These are phyloP conservation scores for Acanthopleura granulata DNA, from an alignment of 2,888 invertebrate genomes.

Conservation along the genomic window DNA sequence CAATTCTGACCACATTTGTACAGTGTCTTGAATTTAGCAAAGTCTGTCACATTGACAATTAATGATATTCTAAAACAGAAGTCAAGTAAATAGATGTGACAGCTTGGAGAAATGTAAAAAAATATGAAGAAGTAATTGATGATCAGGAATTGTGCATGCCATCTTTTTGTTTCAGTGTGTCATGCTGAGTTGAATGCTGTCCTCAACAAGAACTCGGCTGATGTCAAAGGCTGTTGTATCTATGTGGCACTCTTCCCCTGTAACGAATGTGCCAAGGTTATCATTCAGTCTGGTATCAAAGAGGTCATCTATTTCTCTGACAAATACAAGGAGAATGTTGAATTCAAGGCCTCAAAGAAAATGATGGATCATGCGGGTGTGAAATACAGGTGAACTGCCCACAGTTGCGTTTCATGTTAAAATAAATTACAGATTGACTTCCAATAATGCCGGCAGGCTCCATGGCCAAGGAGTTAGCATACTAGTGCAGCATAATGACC, in stretches of 20 bases:
- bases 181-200: slow-evolving; percentile 99
- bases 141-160: slow-evolving; percentile 9
- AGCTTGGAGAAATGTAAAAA: background rate
- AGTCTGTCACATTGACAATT: no score
- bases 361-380: slow-evolving; percentile 88
- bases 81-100: no score
- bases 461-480: no score
- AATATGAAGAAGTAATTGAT: background rate
- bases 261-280: slow-evolving; percentile 97
- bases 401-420: background rate
- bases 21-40: no score
- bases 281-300: slow-evolving; percentile 92
- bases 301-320: slow-evolving; percentile 82
- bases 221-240: slow-evolving; percentile 84
- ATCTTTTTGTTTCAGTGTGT: slow-evolving; percentile 78
- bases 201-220: slow-evolving; percentile 86
- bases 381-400: slow-evolving; percentile 69
- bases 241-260: slow-evolving; percentile 96
- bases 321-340: slow-evolving; percentile 79
- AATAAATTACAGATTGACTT: no score
- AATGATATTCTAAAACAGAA: no score
- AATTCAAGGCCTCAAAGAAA: slow-evolving; percentile 81
- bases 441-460: no score
- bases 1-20: no score
- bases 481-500: no score